Conservation (phyloP, 64 coral and sea anemone species). For the Stichodactyla mertensii region DNA sequence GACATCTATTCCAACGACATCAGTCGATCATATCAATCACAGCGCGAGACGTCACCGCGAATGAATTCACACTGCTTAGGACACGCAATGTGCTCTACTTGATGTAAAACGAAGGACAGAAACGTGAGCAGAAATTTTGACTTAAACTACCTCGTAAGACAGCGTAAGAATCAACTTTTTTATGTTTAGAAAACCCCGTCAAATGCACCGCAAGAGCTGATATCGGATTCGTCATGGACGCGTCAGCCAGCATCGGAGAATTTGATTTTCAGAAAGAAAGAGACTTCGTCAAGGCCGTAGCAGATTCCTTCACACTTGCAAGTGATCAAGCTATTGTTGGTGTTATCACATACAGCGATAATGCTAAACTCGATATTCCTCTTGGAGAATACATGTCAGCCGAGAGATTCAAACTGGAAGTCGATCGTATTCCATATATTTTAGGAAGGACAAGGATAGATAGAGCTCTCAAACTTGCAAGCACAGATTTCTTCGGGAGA, state of each 20-base stretch:
- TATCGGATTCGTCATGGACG: constrained; percentile 70
- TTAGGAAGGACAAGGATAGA: constrained; percentile 74
- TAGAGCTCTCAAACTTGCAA: constrained; percentile 43
- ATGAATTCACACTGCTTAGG: too few species aligned
- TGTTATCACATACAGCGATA: constrained; percentile 53
- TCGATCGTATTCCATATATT: constrained; percentile 66
- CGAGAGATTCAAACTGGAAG: constrained; percentile 41
- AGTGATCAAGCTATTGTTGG: constrained; percentile 35
- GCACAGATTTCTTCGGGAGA: constrained; percentile 41
- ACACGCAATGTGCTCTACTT: too few species aligned
- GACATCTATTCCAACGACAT: too few species aligned
- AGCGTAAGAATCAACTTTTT: too few species aligned
- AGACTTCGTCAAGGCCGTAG: constrained; percentile 33
- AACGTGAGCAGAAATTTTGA: background rate
- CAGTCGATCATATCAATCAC: too few species aligned
- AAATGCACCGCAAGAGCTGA: constrained; percentile 31
- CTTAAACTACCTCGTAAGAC: background rate
- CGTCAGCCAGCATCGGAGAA: constrained; percentile 56
- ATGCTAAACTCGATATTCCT: constrained; percentile 55
- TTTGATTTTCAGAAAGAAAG: constrained; percentile 39
- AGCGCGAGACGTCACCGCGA: too few species aligned
- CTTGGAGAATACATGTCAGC: constrained; percentile 47
- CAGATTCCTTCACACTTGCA: constrained; percentile 43
- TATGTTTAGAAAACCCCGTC: background rate
- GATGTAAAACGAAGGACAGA: background rate